A percentile compares a stretch with the other conserved stretches of the same genome.
phyloP scores from a whole-genome alignment of 2,888 invertebrate genomes.

The Tipula vernalis region DNA sequence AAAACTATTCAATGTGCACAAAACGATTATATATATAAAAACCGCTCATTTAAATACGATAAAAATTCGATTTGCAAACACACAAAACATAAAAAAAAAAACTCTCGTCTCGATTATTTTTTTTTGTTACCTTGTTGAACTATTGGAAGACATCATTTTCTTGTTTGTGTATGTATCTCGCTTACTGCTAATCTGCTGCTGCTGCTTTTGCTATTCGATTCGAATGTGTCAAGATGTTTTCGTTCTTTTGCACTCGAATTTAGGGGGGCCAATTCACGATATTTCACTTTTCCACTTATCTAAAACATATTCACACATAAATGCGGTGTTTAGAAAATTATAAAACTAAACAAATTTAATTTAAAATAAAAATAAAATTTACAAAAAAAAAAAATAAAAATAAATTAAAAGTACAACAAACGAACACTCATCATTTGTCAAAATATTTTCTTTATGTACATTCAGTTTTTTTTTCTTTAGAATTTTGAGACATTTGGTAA shows the following conservation, averaged over 20 bases:
- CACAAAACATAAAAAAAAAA: neutral
- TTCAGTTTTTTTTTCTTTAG: neutral
- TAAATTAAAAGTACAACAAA: neutral
- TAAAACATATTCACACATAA: neutral
- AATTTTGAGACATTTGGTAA: neutral
- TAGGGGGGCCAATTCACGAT: neutral
- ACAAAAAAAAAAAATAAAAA: neutral
- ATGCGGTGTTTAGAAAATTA: neutral
- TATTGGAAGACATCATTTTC: conserved; percentile 6
- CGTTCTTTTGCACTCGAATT: neutral
- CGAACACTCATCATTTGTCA: neutral
- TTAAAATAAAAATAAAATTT: neutral
- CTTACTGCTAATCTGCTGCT: neutral
- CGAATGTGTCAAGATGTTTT: neutral
- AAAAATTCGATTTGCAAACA: neutral
- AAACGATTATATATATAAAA: neutral
- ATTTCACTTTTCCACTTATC: neutral
- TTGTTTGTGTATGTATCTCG: neutral
- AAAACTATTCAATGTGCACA: neutral
- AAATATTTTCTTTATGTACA: neutral
- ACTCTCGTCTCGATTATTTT: no score
- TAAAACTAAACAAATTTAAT: neutral
- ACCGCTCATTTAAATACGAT: neutral
- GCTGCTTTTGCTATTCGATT: neutral
- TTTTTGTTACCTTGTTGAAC: conserved; percentile 6